These are phyloP conservation scores for Spongilla lacustris DNA, from an alignment of 37 sponge, comb jelly and placozoan genomes.

Conservation along the genomic window DNA sequence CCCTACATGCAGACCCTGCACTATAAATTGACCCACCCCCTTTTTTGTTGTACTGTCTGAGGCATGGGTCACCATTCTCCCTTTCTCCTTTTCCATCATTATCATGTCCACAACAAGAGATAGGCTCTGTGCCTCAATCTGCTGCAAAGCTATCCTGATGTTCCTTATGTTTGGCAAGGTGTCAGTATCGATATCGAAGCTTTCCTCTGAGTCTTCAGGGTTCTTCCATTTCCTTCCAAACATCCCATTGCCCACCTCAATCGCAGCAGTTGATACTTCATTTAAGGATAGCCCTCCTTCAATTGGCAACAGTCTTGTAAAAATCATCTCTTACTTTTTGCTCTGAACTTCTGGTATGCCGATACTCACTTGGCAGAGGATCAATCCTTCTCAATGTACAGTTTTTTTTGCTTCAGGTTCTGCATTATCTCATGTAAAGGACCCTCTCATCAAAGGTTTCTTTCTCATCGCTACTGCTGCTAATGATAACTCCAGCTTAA, in stretches of 20 bases:
- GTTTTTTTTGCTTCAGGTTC: background rate
- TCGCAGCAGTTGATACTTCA: background rate
- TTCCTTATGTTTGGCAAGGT: background rate
- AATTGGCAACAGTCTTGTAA: background rate
- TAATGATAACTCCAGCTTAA: background rate
- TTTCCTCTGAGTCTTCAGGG: background rate
- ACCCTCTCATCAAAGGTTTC: background rate
- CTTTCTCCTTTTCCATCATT: background rate
- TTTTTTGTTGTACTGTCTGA: background rate
- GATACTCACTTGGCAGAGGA: constrained; percentile 1
- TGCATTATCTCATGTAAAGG: background rate
- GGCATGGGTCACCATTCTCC: background rate
- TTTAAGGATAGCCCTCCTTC: background rate
- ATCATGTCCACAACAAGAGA: background rate
- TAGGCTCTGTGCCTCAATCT: background rate
- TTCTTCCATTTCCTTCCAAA: background rate
- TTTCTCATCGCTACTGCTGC: background rate
- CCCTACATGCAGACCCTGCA: background rate
- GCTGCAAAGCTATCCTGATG: background rate
- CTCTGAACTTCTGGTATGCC: background rate
- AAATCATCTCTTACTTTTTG: background rate
- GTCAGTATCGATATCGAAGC: background rate
- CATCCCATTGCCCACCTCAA: constrained; percentile 1
- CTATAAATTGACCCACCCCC: background rate
- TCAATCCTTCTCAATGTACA: constrained; percentile 1